Conservation (phyloP, 2,113 vertebrate genomes). For the Micromys minutus region DNA sequence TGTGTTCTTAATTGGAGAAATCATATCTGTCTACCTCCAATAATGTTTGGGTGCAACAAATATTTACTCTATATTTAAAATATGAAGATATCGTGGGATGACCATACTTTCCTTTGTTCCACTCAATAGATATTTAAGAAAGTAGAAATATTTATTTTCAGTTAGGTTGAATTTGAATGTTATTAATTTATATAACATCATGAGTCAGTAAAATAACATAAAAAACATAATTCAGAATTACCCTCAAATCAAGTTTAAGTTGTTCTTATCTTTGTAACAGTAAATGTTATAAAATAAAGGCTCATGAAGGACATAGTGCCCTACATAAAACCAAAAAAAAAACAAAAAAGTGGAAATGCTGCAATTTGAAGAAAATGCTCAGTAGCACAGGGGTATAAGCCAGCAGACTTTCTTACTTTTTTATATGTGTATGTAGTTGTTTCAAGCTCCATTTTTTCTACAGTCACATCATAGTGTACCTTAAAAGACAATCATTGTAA, state of each 20-base stretch:
- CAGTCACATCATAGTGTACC: neutral
- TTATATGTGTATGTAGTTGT: neutral
- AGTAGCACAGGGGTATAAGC: neutral
- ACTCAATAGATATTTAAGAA: neutral
- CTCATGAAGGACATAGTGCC: neutral
- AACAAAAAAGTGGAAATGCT: neutral
- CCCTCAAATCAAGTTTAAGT: neutral
- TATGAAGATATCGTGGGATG: neutral
- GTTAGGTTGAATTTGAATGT: slow-evolving; percentile 10
- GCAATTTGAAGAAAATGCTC: neutral
- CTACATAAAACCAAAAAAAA: neutral
- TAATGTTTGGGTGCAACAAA: neutral
- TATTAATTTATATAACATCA: neutral
- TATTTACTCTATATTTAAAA: neutral
- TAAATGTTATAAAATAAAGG: neutral
- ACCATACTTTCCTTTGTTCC: neutral
- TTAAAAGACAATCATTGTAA: neutral
- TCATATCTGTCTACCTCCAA: neutral
- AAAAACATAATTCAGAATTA: neutral
- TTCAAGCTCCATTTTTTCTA: neutral
- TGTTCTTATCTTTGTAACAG: neutral
- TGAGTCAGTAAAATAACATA: neutral
- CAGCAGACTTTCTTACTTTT: neutral
- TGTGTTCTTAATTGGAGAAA: neutral
- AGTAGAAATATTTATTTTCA: too few relatives aligned